phyloP scores from a whole-genome alignment of 2,113 vertebrate species.

The Odocoileus hemionus region DNA sequence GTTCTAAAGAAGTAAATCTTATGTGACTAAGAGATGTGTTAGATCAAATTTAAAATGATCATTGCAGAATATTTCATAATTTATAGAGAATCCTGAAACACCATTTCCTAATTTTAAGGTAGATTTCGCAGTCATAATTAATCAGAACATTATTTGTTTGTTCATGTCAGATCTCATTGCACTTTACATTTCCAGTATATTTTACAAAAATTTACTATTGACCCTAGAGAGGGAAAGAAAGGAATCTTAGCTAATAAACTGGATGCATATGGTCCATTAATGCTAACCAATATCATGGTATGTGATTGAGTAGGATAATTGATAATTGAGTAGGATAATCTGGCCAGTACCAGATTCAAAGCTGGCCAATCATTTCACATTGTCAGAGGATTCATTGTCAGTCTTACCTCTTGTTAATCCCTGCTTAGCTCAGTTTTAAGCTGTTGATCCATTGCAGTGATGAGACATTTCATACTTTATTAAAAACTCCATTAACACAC shows the following conservation, averaged over 20 bases:
- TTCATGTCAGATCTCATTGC: neutral
- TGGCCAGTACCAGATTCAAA: neutral
- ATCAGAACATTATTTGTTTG: conserved; percentile 21
- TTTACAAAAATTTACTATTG: conserved; percentile 1
- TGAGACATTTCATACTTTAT: conserved; percentile 14
- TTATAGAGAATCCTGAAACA: neutral
- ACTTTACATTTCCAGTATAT: conserved; percentile 11
- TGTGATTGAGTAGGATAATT: conserved; percentile 45
- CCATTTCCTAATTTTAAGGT: neutral
- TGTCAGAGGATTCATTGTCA: neutral
- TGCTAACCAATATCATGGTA: conserved; percentile 33
- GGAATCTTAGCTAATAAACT: conserved; percentile 3
- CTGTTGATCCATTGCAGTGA: neutral
- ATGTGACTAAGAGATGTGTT: neutral
- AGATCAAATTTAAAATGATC: neutral
- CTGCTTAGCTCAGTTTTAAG: neutral
- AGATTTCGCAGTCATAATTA: neutral
- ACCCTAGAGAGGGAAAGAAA: neutral
- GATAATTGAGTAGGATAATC: conserved; percentile 42
- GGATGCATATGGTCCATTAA: conserved; percentile 29
- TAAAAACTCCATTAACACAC: neutral
- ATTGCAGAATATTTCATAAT: neutral
- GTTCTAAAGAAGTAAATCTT: neutral
- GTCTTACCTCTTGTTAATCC: neutral
- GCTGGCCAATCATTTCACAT: neutral